Base-by-base conservation (phyloP, 2,888 invertebrate genomes). In the Agonopterix alstromeriana region DNA sequence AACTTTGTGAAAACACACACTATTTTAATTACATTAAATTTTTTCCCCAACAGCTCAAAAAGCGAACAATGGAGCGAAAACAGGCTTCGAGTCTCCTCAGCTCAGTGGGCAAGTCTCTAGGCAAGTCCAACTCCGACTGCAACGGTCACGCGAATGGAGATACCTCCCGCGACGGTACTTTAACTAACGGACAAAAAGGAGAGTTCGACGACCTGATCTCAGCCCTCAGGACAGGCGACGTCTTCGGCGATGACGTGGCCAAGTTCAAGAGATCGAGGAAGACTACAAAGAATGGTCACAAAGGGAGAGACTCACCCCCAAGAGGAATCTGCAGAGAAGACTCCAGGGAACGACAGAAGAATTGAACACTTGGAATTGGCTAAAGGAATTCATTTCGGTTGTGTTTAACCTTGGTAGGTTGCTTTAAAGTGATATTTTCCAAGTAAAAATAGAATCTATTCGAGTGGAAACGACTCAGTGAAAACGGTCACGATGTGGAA, bases 171-270 rank as follows among this genome's bases (percentile, higher is more conserved):
- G 85, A 88, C 50, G 73, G 77, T 0, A 75, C 80, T 0, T 69
- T 78, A 11, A 75, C 82, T 36, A 82, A 82, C 69, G 87, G 84
- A 10, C 91, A 90, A 66, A 93, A 96, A 68, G 97, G 98, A 8
- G 98, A 98, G 82, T 98, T 98, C 79, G 98, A 98, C 71, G 98
- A 98, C 82, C 90, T 98, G 61, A 98, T 98, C 72, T 98, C 98
- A 0, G 98, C 98, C 0, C 79, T 98, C 47, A 86, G 98, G 52
- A 98, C 98, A 0, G 98, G 98, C 0, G 97, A 98, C 68, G 97
- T 98, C 0, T 98, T 98, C 70, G 97, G 97, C 0, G 98, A 98
- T 71, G 98, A 98, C 73, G 96, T 98, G 66, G 97, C 97, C 48
- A 98, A 98, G 82, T 96, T 97, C 63, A 89, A 89, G 53, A 62